A percentile compares a stretch with the other conserved stretches of the same genome.
Conservation (phyloP, 2,888 invertebrate species). For the Iphiclides podalirius region DNA sequence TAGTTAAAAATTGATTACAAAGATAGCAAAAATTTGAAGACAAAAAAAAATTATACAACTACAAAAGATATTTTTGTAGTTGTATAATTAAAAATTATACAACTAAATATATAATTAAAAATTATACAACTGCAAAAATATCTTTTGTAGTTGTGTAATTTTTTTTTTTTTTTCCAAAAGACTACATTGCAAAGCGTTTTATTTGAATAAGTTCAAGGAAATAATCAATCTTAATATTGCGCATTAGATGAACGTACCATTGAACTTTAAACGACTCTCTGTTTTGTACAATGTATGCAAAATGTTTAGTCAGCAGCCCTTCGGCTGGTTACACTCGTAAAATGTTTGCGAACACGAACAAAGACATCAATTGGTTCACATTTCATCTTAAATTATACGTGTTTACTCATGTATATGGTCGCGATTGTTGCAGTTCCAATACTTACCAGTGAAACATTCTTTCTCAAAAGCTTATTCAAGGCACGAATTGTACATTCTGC, state of each 20-base stretch:
- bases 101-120: too few species aligned
- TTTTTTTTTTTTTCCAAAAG: too few species aligned
- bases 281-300: constrained; percentile 54
- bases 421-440: constrained; percentile 31
- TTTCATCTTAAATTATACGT: constrained; percentile 73
- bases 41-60: too few species aligned
- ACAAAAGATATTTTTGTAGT: too few species aligned
- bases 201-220: too few species aligned
- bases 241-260: constrained; percentile 19
- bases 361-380: constrained; percentile 76
- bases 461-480: constrained; percentile 42
- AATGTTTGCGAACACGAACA: constrained; percentile 61
- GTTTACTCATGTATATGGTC: constrained; percentile 45
- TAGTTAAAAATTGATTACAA: too few species aligned
- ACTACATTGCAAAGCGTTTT: too few species aligned
- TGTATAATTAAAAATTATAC: too few species aligned
- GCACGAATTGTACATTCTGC: constrained; percentile 45
- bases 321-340: constrained; percentile 49
- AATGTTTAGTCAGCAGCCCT: constrained; percentile 62
- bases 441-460: constrained; percentile 37
- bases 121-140: too few species aligned
- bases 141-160: too few species aligned
- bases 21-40: too few species aligned
- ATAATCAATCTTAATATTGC: not conserved
- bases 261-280: constrained; percentile 26